Percentiles rank a stretch among this genome's conserved stretches.
These are phyloP conservation scores for Sarcoramphus papa DNA, from an alignment of 2,797 vertebrate genomes.

Conservation along the genomic window DNA sequence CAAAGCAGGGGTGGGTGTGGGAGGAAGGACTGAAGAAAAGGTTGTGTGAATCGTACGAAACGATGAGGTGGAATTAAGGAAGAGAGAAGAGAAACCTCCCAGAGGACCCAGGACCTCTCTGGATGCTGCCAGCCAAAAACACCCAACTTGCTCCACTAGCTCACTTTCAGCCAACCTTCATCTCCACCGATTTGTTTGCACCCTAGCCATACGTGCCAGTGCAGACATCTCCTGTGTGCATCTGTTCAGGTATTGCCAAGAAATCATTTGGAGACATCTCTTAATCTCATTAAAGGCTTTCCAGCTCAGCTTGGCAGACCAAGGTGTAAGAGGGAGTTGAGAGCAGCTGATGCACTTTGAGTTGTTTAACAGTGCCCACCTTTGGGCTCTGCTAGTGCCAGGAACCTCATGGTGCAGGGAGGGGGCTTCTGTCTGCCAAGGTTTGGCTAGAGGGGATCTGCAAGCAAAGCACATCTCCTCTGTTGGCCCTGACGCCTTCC, in stretches of 20 bases:
- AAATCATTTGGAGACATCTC: neutral
- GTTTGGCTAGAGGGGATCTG: neutral
- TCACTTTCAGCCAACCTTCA: neutral
- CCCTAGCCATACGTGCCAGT: neutral
- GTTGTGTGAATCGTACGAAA: neutral
- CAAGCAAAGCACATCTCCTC: neutral
- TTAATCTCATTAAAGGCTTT: neutral
- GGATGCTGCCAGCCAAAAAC: neutral
- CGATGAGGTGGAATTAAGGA: neutral
- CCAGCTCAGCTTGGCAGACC: neutral
- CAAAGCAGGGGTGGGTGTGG: neutral
- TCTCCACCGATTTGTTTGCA: neutral
- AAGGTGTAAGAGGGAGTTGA: neutral
- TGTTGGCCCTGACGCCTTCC: rapidly evolving
- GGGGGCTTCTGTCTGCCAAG: neutral
- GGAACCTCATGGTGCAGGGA: neutral
- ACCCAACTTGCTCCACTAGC: neutral
- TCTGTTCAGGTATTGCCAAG: neutral
- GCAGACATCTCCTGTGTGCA: neutral
- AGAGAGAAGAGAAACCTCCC: neutral
- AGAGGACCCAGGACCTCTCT: neutral
- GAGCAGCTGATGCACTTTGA: neutral
- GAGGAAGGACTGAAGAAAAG: neutral
- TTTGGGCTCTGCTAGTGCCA: neutral
- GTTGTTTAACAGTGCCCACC: neutral